Evolutionary conservation across 2,888 invertebrate genomes (phyloP), one percentile per base, ranked within the genome.

Genomic region (Limnephilus marmoratus): DNA sequence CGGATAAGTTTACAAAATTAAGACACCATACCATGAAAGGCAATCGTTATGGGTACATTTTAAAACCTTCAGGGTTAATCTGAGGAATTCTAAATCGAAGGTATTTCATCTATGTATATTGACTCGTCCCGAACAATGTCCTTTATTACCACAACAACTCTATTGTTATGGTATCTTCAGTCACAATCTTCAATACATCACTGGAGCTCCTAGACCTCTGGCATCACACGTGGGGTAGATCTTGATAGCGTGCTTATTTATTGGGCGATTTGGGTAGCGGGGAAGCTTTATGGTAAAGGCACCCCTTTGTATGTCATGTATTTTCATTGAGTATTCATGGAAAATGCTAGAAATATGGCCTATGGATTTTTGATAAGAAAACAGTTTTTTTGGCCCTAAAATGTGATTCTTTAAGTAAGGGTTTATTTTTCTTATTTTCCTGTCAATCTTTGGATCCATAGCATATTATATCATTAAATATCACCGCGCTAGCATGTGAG

Each of bases 121-220:
- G n/a, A 85, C 85, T 41, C 85, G 68, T 68, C 24, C 68, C 24
- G 7, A 24, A 68, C 24, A 68, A 68, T 68, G 68, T 68, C 24
- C 68, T 24, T 24, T 68, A 68, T 68, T 41, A 37, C 85, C 85
- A 85, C 85, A 85, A 85, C 85, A 41, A n/a, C n/a, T 85, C 85
- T 41, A 85, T 85, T 85, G 85, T 45, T 85, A 41, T 41, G 13
- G 85, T 85, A 85, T 85, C 85, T 85, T 41, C 45, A 12, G 85
- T 41, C 18, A 85, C 45, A 85, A 85, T 85, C 85, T 85, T 85
- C 45, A 15, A 85, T 85, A 85, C 85, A 85, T 85, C 85, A 85
- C 11, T 4, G 45, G 12, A 41, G 34, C 82, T 83, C 34, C 82
- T 34, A 68, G 68, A 9, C 68, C 68, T 68, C 68, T 68, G 68